phyloP scores from a whole-genome alignment of 2,797 vertebrate species.

The Nyctibius grandis region DNA sequence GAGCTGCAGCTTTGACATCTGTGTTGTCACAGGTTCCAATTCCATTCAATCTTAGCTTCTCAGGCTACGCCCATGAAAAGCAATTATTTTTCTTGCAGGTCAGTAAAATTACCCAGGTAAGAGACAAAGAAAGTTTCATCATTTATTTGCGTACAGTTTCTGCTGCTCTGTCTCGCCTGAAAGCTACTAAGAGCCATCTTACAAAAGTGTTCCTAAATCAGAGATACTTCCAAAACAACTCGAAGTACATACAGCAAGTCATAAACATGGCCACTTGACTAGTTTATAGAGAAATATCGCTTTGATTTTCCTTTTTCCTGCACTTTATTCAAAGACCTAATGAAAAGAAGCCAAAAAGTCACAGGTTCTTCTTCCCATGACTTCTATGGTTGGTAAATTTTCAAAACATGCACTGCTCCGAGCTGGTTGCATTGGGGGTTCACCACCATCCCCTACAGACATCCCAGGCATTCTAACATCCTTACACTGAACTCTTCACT shows the following conservation, averaged over 20 bases:
- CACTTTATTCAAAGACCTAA: neutral
- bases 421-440: neutral
- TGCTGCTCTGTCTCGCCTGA: neutral
- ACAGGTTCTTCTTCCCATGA: neutral
- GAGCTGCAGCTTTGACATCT: neutral
- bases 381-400: fast-evolving
- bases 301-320: neutral
- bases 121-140: neutral
- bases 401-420: neutral
- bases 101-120: neutral
- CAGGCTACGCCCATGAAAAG: neutral
- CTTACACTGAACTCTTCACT: neutral
- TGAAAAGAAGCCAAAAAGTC: neutral
- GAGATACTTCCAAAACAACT: neutral
- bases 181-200: neutral
- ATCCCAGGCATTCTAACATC: neutral
- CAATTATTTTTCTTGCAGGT: neutral
- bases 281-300: fast-evolving
- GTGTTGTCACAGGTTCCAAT: neutral
- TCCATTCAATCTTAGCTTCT: neutral
- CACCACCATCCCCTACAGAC: neutral
- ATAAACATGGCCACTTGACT: neutral
- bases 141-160: neutral
- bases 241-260: neutral
- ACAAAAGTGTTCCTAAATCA: neutral